Evolutionary conservation across 2,888 invertebrate species (phyloP).

Genomic region (Microctonus brassicae): DNA sequence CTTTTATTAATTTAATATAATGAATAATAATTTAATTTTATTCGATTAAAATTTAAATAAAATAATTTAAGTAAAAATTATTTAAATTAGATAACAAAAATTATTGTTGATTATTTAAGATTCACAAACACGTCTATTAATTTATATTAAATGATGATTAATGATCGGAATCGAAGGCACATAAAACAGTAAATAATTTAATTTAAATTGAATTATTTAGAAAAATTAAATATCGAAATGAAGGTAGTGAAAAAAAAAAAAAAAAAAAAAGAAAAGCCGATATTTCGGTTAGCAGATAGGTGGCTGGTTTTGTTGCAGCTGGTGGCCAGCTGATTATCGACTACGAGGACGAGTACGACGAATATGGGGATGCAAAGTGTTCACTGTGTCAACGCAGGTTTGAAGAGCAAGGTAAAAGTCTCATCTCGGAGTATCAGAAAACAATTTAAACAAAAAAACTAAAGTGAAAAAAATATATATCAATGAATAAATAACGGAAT

Average conservation of each 20-base stretch:
- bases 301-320: conserved; percentile 74
- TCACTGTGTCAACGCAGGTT: conserved; percentile 84
- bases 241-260: conserved; percentile 41
- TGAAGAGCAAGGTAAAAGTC: conserved; percentile 81
- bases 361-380: conserved; percentile 75
- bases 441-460: background rate
- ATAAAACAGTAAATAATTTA: too few relatives aligned
- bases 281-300: conserved; percentile 70
- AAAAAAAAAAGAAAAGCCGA: conserved; percentile 29
- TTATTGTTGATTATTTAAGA: too few relatives aligned
- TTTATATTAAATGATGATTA: too few relatives aligned
- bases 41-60: too few relatives aligned
- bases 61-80: too few relatives aligned
- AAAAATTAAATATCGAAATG: conserved; percentile 30
- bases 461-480: conserved; percentile 16
- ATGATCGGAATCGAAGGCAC: too few relatives aligned
- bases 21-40: too few relatives aligned
- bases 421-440: conserved; percentile 24
- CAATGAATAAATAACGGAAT: background rate
- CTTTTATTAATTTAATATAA: too few relatives aligned
- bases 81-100: too few relatives aligned
- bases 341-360: conserved; percentile 73
- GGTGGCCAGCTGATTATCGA: conserved; percentile 77
- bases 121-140: too few relatives aligned
- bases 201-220: too few relatives aligned